phyloP scores from a whole-genome alignment of 2,888 invertebrate genomes.

The Halictus ligatus region DNA sequence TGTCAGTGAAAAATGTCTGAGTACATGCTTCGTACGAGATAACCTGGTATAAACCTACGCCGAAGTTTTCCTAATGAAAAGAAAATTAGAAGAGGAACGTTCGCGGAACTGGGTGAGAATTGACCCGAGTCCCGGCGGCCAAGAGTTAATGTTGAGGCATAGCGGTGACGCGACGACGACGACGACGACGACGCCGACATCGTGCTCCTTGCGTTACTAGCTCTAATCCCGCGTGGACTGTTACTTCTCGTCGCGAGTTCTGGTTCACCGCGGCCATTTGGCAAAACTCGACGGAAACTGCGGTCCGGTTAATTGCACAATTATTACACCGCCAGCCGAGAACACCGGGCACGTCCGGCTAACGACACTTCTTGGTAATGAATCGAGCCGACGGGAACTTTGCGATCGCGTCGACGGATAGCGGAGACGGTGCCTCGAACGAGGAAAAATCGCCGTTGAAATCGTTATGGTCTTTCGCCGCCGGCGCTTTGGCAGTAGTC shows the following conservation, averaged over 20 bases:
- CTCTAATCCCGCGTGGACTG: constrained; percentile 43
- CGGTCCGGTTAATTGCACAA: constrained; percentile 57
- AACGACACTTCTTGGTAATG: constrained; percentile 52
- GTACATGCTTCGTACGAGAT: no score
- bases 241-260: constrained; percentile 24
- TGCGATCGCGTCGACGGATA: constrained; percentile 14
- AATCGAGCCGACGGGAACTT: constrained; percentile 32
- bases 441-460: neutral
- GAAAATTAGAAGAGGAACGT: neutral
- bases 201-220: constrained; percentile 32
- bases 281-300: constrained; percentile 44
- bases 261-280: constrained; percentile 43
- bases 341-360: constrained; percentile 36
- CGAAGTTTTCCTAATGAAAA: neutral
- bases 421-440: neutral
- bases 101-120: neutral
- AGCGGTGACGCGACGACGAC: constrained; percentile 15
- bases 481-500: no score
- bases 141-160: constrained; percentile 21
- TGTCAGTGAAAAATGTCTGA: no score
- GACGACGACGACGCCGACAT: neutral
- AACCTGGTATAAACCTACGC: neutral
- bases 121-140: neutral
- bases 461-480: neutral
- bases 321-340: constrained; percentile 43